phyloP scores from a whole-genome alignment of 2,797 vertebrate species.

The Sebastes elongatus region DNA sequence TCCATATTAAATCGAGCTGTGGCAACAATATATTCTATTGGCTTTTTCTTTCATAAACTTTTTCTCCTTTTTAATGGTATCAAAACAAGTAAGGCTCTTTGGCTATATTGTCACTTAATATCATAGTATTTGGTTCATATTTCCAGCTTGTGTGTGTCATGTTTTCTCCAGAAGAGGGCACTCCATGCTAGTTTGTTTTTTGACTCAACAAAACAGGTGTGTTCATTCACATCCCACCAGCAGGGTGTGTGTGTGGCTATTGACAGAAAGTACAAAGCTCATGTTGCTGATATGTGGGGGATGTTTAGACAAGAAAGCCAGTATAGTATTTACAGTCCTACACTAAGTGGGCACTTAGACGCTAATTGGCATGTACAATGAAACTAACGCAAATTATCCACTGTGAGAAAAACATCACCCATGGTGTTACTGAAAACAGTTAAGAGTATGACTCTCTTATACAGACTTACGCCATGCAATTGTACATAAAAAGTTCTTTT shows the following conservation, averaged over 20 bases:
- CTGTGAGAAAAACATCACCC: constrained; percentile 47
- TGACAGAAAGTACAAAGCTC: constrained; percentile 28
- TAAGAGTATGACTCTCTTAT: not conserved
- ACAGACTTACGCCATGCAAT: not conserved
- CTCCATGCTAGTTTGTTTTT: not conserved
- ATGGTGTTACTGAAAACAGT: constrained; percentile 42
- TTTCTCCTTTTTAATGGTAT: not conserved
- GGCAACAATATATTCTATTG: constrained; percentile 4
- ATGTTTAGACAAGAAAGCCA: constrained; percentile 43
- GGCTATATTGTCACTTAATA: not conserved
- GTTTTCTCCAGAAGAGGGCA: constrained; percentile 60
- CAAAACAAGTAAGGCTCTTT: not conserved
- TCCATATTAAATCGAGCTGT: constrained; percentile 64
- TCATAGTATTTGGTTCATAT: not conserved
- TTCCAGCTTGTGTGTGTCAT: not conserved
- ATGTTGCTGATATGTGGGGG: constrained; percentile 41
- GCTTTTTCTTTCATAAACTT: constrained; percentile 1
- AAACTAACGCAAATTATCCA: constrained; percentile 45
- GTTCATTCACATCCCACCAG: constrained; percentile 9
- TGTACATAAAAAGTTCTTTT: not conserved
- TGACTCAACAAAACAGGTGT: constrained; percentile 24
- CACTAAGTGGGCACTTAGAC: constrained; percentile 25
- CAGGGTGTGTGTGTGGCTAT: not conserved
- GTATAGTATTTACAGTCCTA: constrained; percentile 41
- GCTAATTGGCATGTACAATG: constrained; percentile 43